Conservation (phyloP, 2,113 vertebrate species). For the Agelaius tricolor region DNA sequence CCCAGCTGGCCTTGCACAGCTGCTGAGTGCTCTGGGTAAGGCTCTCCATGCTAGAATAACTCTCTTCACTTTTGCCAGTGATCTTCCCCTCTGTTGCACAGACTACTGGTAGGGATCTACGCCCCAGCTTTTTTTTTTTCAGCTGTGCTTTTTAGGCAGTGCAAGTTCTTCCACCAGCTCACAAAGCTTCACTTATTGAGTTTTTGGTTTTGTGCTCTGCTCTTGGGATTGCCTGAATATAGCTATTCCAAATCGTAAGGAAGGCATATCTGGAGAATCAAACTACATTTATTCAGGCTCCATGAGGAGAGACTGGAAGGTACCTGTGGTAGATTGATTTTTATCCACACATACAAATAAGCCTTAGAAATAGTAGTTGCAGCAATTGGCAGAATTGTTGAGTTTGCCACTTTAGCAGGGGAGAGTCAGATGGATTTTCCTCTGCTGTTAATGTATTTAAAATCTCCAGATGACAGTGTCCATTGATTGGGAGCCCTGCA, state of each 20-base stretch:
- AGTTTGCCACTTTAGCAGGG: not conserved
- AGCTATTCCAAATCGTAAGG: not conserved
- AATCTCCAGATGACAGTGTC: not conserved
- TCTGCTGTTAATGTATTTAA: slow-evolving; percentile 13
- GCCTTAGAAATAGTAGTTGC: not conserved
- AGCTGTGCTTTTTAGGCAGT: not conserved
- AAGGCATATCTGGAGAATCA: not conserved
- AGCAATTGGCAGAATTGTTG: not conserved
- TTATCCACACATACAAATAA: not conserved
- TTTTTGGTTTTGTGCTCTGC: not conserved
- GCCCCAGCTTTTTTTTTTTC: not conserved
- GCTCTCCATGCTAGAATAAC: not conserved
- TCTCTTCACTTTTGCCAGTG: not conserved
- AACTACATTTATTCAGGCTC: not conserved
- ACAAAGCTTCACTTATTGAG: not conserved
- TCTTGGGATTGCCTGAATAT: not conserved
- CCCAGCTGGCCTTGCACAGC: not conserved
- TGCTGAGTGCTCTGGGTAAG: not conserved
- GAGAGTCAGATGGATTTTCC: not conserved
- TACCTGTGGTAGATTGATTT: slow-evolving; percentile 8
- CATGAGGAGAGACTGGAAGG: not conserved
- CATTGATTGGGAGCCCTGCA: not conserved
- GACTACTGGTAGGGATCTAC: not conserved
- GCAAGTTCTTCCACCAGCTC: not conserved
- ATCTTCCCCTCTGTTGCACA: not conserved